A percentile compares a stretch with the other conserved stretches of the same genome.
These are phyloP conservation scores for Venustaconcha ellipsiformis DNA, from an alignment of 1,140 invertebrate genomes.

Conservation along the genomic window DNA sequence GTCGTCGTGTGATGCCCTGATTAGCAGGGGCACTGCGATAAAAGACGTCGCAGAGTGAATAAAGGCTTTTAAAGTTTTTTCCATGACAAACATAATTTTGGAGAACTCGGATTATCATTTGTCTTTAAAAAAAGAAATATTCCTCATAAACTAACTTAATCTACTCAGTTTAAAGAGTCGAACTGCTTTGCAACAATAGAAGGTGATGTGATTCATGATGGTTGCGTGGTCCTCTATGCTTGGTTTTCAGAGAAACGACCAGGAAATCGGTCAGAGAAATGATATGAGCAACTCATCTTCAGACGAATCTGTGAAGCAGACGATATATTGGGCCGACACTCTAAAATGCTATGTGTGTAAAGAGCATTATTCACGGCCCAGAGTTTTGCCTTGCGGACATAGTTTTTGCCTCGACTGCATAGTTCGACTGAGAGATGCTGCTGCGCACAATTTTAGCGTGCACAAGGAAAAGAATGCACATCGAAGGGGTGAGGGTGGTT, in stretches of 20 bases:
- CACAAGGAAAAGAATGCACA: constrained; percentile 24
- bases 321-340: constrained; percentile 12
- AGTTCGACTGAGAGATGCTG: constrained; percentile 1
- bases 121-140: too few species aligned
- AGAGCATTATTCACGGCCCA: constrained; percentile 8
- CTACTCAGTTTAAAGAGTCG: too few species aligned
- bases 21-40: too few species aligned
- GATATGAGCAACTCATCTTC: constrained; percentile 13
- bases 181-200: too few species aligned
- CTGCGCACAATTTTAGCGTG: constrained; percentile 19
- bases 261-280: not conserved
- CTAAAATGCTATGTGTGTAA: constrained; percentile 25
- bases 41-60: too few species aligned
- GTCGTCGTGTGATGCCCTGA: too few species aligned
- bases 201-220: not conserved
- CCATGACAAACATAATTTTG: too few species aligned
- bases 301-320: constrained; percentile 10
- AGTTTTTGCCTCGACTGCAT: constrained; percentile 20
- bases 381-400: constrained; percentile 28
- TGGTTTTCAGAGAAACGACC: not conserved
- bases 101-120: too few species aligned
- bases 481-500: constrained; percentile 26
- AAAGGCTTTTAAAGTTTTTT: too few species aligned
- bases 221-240: constrained; percentile 18
- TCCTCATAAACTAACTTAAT: too few species aligned